phyloP scores from a whole-genome alignment of 1,140 invertebrate genomes.

The Parapsyche elsis region DNA sequence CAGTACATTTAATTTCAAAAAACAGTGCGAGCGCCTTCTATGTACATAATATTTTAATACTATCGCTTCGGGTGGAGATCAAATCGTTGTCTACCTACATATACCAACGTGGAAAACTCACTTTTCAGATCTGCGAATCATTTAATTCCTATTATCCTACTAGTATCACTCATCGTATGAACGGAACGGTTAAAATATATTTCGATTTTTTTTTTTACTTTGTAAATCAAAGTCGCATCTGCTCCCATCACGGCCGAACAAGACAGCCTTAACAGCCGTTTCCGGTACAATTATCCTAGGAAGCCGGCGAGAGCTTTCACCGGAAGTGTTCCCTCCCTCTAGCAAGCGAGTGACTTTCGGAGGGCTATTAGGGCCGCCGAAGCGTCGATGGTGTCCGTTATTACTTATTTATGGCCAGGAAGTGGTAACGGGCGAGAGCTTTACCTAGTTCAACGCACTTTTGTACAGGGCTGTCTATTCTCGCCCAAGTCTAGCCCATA shows the following conservation, averaged over 20 bases:
- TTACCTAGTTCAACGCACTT: conserved; percentile 15
- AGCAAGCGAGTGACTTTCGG: background rate
- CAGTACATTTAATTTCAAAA: no score
- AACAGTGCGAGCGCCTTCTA: no score
- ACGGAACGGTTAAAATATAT: no score
- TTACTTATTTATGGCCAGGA: conserved; percentile 42
- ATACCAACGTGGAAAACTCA: no score
- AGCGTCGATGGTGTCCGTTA: conserved; percentile 23
- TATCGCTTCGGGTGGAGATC: no score
- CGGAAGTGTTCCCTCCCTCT: background rate
- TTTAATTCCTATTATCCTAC: no score
- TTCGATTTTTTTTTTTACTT: no score
- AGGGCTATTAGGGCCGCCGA: conserved; percentile 12
- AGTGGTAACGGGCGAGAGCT: conserved; percentile 14
- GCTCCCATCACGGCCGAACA: background rate
- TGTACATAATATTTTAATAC: no score
- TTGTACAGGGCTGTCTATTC: background rate
- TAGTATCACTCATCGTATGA: no score
- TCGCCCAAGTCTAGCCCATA: background rate
- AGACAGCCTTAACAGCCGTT: background rate
- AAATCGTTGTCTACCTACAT: no score
- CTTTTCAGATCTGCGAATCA: no score
- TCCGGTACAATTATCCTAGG: conserved; percentile 25
- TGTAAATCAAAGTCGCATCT: no score
- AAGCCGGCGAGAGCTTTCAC: conserved; percentile 1